phyloP scores from a whole-genome alignment of 2,888 invertebrate species.

The Drosophila prostipennis region DNA sequence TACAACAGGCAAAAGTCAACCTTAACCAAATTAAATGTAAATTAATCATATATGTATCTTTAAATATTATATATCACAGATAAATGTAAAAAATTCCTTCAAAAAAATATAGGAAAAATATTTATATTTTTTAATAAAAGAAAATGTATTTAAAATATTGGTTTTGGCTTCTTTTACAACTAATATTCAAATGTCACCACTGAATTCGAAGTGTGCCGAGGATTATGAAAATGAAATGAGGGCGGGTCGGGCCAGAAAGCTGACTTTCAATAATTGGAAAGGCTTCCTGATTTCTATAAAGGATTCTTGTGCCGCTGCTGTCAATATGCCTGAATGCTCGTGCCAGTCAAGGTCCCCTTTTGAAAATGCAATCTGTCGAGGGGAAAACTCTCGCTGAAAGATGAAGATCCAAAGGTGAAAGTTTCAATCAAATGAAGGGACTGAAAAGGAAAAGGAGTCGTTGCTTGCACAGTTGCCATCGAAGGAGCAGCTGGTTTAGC shows the following conservation, averaged over 20 bases:
- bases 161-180: background rate
- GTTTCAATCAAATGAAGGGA: slow-evolving; percentile 53
- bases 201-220: slow-evolving; percentile 57
- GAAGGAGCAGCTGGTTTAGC: slow-evolving; percentile 43
- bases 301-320: slow-evolving; percentile 33
- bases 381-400: slow-evolving; percentile 32
- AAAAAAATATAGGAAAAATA: too few species aligned
- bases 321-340: slow-evolving; percentile 57
- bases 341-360: slow-evolving; percentile 44
- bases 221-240: slow-evolving; percentile 65
- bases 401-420: slow-evolving; percentile 63
- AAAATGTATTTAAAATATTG: too few species aligned
- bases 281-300: slow-evolving; percentile 36
- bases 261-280: slow-evolving; percentile 59
- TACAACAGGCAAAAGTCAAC: too few species aligned
- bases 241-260: slow-evolving; percentile 40
- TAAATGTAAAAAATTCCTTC: too few species aligned
- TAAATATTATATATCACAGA: too few species aligned
- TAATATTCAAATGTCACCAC: slow-evolving; percentile 3
- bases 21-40: too few species aligned
- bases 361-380: slow-evolving; percentile 47
- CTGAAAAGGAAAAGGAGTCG: slow-evolving; percentile 4
- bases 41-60: too few species aligned
- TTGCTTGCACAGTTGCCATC: slow-evolving; percentile 44
- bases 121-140: too few species aligned